Base-by-base conservation (phyloP, 2,797 vertebrate species). In the Alouatta caraya region DNA sequence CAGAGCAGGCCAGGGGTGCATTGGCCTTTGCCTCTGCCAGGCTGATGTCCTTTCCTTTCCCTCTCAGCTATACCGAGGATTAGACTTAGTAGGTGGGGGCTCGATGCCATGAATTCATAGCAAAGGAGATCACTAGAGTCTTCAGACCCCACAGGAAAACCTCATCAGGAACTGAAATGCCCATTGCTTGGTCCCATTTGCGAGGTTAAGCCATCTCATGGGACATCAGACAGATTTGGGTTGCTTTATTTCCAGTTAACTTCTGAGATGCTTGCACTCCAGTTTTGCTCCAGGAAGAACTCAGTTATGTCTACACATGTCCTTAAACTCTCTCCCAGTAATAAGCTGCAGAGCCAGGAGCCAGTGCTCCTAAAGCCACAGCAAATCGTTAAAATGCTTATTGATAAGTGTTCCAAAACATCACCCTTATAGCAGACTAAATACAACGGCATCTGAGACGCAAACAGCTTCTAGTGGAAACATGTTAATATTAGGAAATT, bases 161-260 rank as follows among this genome's bases (percentile, higher is more conserved):
- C 61, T 2, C 5, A 1, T 24, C 87, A 98, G 97, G 96, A 98
- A 95, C 70, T 96, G 93, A 98, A 98, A 98, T 94, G 97, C 96
- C 97, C 97, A 96, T 78, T 92, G 85, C 94, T 96, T 82, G 94
- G 97, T 98, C 80, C 96, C 95, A 94, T 97, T 98, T 97, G 97
- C 96, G 98, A 98, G 97, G 97, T 96, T 97, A 98, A 98, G 95
- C 91, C 88, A 95, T 93, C 88, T 97, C 94, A 4, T 64, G 75
- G 80, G 89, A 37, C 46, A 48, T 19, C 46, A 33, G 11, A 37
- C 37, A 46, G 83, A 52, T 44, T 44, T 79, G 73, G 28, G 5
- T 67, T 48, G 79, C 12, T 88, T 94, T 90, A n/a, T 80, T 33
- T 88, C 59, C 30, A 24, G 55, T 28, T 64, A 59, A 72, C 10